These are phyloP conservation scores for Helleia helle DNA, from an alignment of 2,888 invertebrate species.

Conservation along the genomic window DNA sequence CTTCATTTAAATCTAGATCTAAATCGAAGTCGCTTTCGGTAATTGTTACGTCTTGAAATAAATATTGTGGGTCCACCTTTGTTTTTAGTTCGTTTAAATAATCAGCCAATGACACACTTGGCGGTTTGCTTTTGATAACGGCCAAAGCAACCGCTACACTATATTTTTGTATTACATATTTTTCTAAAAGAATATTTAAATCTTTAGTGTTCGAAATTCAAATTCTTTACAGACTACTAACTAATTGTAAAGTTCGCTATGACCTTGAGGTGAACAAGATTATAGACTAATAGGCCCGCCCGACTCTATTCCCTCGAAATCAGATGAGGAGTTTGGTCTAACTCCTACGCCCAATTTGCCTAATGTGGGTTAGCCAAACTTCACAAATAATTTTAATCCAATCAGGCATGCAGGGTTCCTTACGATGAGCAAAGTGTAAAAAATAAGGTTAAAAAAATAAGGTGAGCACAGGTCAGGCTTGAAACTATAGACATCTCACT, in stretches of 20 bases:
- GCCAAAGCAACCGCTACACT: constrained; percentile 19
- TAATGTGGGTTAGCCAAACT: no score
- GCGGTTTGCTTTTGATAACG: constrained; percentile 19
- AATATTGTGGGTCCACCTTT: constrained; percentile 8
- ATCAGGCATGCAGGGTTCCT: no score
- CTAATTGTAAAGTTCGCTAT: not conserved
- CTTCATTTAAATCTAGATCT: constrained; percentile 12
- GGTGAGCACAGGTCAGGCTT: no score
- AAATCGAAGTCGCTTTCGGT: constrained; percentile 10
- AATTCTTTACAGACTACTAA: not conserved
- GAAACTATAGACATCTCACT: no score
- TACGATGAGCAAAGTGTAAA: no score
- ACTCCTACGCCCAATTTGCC: no score
- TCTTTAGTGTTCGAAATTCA: not conserved
- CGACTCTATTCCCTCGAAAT: no score
- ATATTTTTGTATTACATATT: constrained; percentile 19
- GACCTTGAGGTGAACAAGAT: no score
- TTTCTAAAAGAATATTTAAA: constrained; percentile 12
- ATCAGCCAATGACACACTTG: constrained; percentile 9
- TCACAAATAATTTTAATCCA: no score
- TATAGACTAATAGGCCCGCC: no score
- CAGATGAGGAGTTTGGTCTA: no score
- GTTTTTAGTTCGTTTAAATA: constrained; percentile 16
- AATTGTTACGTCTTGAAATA: constrained; percentile 14
- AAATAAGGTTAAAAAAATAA: no score